Conservation (phyloP, 2,888 invertebrate species). For the Phrixothrix hirtus region DNA sequence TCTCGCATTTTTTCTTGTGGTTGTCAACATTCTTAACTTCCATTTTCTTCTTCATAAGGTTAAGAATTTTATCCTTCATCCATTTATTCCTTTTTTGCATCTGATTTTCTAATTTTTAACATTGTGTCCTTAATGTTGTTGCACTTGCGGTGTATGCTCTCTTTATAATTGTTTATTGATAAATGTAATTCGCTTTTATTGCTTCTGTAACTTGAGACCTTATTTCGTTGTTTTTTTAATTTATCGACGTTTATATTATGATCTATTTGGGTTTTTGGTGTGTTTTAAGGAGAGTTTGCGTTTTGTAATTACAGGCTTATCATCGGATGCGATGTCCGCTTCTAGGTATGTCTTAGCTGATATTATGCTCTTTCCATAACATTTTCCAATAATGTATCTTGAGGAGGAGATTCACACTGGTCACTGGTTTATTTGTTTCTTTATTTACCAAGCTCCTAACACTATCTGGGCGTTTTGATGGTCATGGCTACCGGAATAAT, state of each 20-base stretch:
- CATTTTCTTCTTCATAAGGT: not conserved
- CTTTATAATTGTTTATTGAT: not conserved
- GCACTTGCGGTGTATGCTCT: not conserved
- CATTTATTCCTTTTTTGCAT: not conserved
- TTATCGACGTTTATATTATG: not conserved
- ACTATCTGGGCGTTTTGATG: too few relatives aligned
- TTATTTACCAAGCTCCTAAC: too few relatives aligned
- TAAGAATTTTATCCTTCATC: not conserved
- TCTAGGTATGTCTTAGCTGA: too few relatives aligned
- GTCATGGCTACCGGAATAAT: too few relatives aligned
- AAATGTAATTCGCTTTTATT: not conserved
- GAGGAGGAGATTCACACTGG: too few relatives aligned
- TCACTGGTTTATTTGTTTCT: too few relatives aligned
- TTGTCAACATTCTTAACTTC: not conserved
- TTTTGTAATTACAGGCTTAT: not conserved
- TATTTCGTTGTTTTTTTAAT: not conserved
- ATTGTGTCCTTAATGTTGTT: not conserved
- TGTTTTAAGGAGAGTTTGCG: not conserved
- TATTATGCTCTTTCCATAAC: too few relatives aligned
- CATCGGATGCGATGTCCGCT: not conserved
- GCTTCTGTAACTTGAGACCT: not conserved
- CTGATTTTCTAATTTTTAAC: too few relatives aligned
- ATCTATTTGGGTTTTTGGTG: not conserved
- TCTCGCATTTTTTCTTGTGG: not conserved
- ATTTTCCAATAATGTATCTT: too few relatives aligned